Conservation (phyloP, 2,797 vertebrate genomes). For the Trachops cirrhosus region DNA sequence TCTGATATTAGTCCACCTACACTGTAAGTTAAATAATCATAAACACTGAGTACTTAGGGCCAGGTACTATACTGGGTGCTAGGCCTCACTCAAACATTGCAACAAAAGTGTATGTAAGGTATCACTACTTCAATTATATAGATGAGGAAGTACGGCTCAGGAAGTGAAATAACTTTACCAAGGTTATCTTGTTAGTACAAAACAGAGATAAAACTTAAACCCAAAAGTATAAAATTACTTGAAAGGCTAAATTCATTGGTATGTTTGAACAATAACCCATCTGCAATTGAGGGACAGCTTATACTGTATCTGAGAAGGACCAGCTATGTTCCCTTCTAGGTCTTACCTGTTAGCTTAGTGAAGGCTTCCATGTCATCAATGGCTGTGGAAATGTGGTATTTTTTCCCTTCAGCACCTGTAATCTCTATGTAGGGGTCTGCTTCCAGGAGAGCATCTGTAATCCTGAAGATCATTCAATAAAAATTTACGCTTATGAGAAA, state of each 20-base stretch:
- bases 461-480: conserved; percentile 84
- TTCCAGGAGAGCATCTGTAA: conserved; percentile 94
- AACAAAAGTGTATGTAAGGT: neutral
- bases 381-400: conserved; percentile 88
- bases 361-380: conserved; percentile 97
- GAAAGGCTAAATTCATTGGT: neutral
- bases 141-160: conserved; percentile 13
- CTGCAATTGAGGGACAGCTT: neutral
- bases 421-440: conserved; percentile 89
- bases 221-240: neutral
- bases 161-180: neutral
- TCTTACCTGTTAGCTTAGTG: conserved; percentile 93
- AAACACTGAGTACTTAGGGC: neutral
- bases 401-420: conserved; percentile 83
- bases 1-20: neutral
- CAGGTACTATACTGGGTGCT: neutral
- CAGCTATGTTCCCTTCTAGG: neutral
- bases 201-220: conserved; percentile 1
- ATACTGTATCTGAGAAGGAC: neutral
- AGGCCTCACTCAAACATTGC: neutral
- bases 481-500: conserved; percentile 38
- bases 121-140: neutral
- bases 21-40: neutral
- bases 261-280: neutral
- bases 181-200: neutral